These are phyloP conservation scores for Drosophila diplacantha DNA, from an alignment of 2,888 invertebrate species.

Conservation along the genomic window DNA sequence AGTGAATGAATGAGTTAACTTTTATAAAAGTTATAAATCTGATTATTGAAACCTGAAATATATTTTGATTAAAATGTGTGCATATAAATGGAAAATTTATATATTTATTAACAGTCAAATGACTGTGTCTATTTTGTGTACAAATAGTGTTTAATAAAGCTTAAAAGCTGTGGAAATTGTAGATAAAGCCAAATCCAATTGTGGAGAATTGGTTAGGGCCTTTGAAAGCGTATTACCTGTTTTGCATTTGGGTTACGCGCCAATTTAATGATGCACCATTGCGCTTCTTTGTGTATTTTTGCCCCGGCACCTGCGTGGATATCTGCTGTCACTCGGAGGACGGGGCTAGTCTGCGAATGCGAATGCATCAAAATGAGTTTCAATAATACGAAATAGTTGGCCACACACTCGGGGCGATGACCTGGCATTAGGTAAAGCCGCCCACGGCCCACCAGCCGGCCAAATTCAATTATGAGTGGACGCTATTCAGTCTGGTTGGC, in stretches of 20 bases:
- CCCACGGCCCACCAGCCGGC: constrained; percentile 2
- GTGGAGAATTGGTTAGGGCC: neutral
- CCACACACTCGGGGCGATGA: constrained; percentile 22
- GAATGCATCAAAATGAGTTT: constrained; percentile 60
- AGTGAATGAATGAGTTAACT: neutral
- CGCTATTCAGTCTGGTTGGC: constrained; percentile 23
- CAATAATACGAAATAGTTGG: constrained; percentile 61
- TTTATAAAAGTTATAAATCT: constrained; percentile 2
- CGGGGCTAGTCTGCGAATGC: constrained; percentile 4
- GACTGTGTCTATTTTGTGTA: constrained; percentile 1
- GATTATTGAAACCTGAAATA: constrained; percentile 6
- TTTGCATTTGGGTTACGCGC: neutral
- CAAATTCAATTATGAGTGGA: constrained; percentile 75
- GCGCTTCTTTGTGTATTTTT: constrained; percentile 11
- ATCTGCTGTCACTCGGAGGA: constrained; percentile 2
- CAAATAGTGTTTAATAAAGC: constrained; percentile 3
- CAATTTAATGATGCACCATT: constrained; percentile 13
- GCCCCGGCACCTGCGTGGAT: constrained; percentile 8
- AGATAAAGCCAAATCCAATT: neutral
- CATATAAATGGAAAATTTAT: constrained; percentile 9
- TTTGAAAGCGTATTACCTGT: constrained; percentile 9
- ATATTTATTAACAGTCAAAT: neutral
- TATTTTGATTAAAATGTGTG: constrained; percentile 8
- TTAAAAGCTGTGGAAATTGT: constrained; percentile 1
- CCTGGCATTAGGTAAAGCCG: constrained; percentile 9